Evolutionary conservation across 1,140 invertebrate species (phyloP).

Genomic region (Prorops nasuta): DNA sequence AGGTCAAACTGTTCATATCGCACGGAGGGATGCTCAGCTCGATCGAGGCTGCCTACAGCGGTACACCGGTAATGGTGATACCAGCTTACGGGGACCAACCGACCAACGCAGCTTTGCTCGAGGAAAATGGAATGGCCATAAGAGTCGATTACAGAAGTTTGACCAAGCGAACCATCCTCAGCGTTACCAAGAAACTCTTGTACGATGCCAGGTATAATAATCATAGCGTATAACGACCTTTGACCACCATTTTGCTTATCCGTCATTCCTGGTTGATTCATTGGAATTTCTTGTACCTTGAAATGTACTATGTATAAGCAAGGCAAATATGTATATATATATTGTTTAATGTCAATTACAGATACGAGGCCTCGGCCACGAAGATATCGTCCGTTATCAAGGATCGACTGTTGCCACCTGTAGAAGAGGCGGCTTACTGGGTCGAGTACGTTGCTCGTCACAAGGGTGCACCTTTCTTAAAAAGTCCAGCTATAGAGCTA

Average conservation of each 20-base stretch:
- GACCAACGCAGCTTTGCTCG: conserved; percentile 11
- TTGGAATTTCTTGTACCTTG: too few species aligned
- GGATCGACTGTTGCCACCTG: conserved; percentile 56
- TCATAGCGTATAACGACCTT: too few species aligned
- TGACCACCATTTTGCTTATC: too few species aligned
- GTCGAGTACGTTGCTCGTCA: conserved; percentile 64
- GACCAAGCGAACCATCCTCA: neutral
- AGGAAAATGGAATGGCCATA: conserved; percentile 1
- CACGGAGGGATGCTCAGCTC: conserved; percentile 57
- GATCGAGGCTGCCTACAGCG: conserved; percentile 53
- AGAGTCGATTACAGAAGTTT: neutral
- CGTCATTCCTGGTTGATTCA: too few species aligned
- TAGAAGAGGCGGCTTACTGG: conserved; percentile 63
- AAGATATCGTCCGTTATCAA: too few species aligned
- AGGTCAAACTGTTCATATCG: conserved; percentile 53
- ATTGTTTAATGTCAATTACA: too few species aligned
- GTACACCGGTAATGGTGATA: conserved; percentile 56
- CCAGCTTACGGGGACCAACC: conserved; percentile 48
- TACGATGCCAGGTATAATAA: neutral
- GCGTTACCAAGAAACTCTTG: neutral
- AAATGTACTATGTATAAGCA: too few species aligned
- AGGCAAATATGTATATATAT: too few species aligned
- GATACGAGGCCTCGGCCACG: too few species aligned
- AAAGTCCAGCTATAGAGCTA: conserved; percentile 58
- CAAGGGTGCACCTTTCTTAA: conserved; percentile 59